Conservation (phyloP, 92 coral and sea anemone genomes). For the Palythoa grandiflora region DNA sequence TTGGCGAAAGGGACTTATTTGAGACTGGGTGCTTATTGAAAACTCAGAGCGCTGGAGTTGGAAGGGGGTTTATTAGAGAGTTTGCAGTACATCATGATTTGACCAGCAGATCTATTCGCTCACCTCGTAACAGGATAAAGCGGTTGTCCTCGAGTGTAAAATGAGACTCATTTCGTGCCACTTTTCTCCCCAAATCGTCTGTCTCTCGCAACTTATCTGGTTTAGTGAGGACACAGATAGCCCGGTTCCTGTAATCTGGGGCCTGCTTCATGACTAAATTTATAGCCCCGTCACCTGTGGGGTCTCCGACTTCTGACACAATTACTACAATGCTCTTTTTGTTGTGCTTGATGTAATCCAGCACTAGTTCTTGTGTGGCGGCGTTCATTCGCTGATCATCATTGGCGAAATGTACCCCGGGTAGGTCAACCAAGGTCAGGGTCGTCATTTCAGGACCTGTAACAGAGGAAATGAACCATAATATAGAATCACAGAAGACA, state of each 20-base stretch:
- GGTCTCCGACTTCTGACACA: conserved; percentile 84
- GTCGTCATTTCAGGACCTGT: conserved; percentile 79
- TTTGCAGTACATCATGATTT: background rate
- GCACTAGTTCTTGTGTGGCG: conserved; percentile 73
- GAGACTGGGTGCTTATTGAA: too few relatives aligned
- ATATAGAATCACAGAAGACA: background rate
- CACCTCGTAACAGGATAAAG: conserved; percentile 81
- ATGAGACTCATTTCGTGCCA: conserved; percentile 73
- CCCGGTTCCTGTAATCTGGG: conserved; percentile 67
- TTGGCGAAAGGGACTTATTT: too few relatives aligned
- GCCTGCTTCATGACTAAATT: conserved; percentile 81
- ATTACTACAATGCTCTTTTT: conserved; percentile 83
- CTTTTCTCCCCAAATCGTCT: conserved; percentile 78
- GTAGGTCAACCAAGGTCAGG: conserved; percentile 83
- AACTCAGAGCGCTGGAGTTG: too few relatives aligned
- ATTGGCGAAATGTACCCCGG: conserved; percentile 89
- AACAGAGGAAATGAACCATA: background rate
- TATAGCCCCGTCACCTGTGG: conserved; percentile 88
- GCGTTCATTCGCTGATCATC: conserved; percentile 75
- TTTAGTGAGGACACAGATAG: conserved; percentile 84
- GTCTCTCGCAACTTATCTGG: conserved; percentile 79
- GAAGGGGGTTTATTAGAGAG: too few relatives aligned
- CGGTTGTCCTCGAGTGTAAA: conserved; percentile 81
- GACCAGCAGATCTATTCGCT: background rate
- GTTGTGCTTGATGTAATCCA: conserved; percentile 83